Evolutionary conservation across 1,140 invertebrate genomes (phyloP).

Genomic region (Vollenhovia emeryi): DNA sequence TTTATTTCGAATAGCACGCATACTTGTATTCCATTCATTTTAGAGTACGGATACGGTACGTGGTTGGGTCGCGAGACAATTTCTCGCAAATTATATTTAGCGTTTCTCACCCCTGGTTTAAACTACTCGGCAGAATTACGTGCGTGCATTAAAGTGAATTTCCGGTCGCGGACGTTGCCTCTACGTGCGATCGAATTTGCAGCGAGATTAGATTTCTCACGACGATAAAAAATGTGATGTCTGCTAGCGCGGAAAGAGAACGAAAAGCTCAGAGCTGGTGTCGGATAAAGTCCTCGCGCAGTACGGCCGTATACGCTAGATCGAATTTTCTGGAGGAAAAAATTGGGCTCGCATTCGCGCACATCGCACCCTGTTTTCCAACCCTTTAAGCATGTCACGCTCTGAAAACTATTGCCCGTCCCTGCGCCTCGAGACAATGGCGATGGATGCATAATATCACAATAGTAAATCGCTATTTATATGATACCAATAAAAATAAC

Average conservation of each 20-base stretch:
- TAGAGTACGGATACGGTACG: constrained; percentile 35
- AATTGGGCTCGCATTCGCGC: constrained; percentile 59
- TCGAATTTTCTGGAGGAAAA: constrained; percentile 66
- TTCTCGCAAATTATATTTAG: constrained; percentile 55
- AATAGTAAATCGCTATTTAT: not conserved
- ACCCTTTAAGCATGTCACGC: constrained; percentile 61
- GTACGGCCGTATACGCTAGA: not conserved
- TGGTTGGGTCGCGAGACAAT: constrained; percentile 33
- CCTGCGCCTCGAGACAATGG: not conserved
- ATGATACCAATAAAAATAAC: not conserved
- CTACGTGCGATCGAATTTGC: constrained; percentile 46
- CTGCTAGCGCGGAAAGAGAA: constrained; percentile 16
- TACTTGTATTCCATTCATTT: constrained; percentile 49
- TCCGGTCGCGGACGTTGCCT: constrained; percentile 40
- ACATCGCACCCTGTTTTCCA: constrained; percentile 64
- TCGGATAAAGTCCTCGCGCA: constrained; percentile 15
- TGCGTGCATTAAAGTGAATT: constrained; percentile 55
- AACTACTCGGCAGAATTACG: constrained; percentile 44
- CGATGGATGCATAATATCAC: not conserved
- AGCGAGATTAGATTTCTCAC: constrained; percentile 42
- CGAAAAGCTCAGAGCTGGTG: not conserved
- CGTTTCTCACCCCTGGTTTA: constrained; percentile 33
- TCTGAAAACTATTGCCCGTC: constrained; percentile 13
- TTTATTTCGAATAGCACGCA: constrained; percentile 18
- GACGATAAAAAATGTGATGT: constrained; percentile 54